These are phyloP conservation scores for Paralvinella palmiformis DNA, from an alignment of 1,140 invertebrate genomes.

Conservation along the genomic window DNA sequence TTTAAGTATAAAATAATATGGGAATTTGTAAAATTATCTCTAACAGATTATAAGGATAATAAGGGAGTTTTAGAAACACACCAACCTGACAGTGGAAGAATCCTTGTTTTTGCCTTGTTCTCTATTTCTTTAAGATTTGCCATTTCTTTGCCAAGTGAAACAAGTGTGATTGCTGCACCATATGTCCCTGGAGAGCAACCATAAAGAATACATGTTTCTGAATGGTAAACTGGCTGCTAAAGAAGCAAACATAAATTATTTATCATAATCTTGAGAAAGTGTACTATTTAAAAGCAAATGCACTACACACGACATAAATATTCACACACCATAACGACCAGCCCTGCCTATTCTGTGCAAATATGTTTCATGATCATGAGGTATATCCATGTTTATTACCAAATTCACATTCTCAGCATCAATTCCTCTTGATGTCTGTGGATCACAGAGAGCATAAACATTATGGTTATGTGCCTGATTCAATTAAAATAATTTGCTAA, in stretches of 20 bases:
- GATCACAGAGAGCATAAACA: conserved; percentile 4
- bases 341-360: conserved; percentile 92
- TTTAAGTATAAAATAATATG: no score
- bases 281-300: neutral
- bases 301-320: no score
- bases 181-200: conserved; percentile 31
- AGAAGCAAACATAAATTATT: no score
- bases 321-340: conserved; percentile 63
- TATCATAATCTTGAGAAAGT: neutral
- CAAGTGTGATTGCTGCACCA: conserved; percentile 38
- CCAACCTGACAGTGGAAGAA: conserved; percentile 37
- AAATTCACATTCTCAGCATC: conserved; percentile 89
- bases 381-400: conserved; percentile 86
- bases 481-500: neutral
- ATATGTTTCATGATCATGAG: conserved; percentile 77
- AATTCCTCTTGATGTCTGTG: conserved; percentile 63
- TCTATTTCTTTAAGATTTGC: conserved; percentile 31
- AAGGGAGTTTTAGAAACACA: no score
- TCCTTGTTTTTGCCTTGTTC: conserved; percentile 35
- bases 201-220: no score
- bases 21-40: no score
- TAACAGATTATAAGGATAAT: no score
- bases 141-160: conserved; percentile 34
- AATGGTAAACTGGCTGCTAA: no score
- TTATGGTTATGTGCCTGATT: neutral